Evolutionary conservation across 2,113 vertebrate species (phyloP), one percentile per base, ranked within the genome.

Genomic region (Chitala chitala): DNA sequence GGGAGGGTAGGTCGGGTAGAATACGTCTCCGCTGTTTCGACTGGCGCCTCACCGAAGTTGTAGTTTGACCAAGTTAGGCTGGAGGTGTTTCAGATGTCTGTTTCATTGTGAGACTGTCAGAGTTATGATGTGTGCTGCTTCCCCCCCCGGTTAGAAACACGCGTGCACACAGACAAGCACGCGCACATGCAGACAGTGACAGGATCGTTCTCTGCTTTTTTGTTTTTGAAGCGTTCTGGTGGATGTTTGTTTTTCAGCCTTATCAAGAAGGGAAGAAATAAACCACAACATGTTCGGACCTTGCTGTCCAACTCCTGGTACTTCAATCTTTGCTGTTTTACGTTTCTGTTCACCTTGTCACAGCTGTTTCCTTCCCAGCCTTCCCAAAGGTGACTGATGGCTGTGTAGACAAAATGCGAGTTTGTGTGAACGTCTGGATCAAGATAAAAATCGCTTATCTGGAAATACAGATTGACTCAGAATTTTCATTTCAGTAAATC

Each of bases 241-340:
- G 75, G 73, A 82, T 83, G 81, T 86, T 40, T 71, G 29, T 84
- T 79, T 74, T 82, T 79, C 75, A 82, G 76, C 77, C 69, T 84
- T 81, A 81, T 79, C 68, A 69, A 80, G 65, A 75, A 82, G 79
- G 74, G 80, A 82, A 77, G 76, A 81, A 87, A 82, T 79, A 86
- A 86, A 81, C 50, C 13, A 55, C 31, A 75, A 59, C 15, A 0
- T 73, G 70, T 77, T 56, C 15, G 17, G 58, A 58, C 40, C 7
- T 66, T 24, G 15, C 26, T 13, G 33, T 46, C 36, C n/a, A 10
- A 36, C 40, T 69, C 7, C 13, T 51, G 44, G 42, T 73, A 3
- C 71, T 73, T 63, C 44, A 33, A n/a, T 29, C 6, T 26, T 46
- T 63, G 8, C 40, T 48, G 24, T 31, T 63, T 50, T 31, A 9